These are phyloP conservation scores for Pentamera pediparva DNA, from an alignment of 53 echinoderm and acorn worm genomes.

Conservation along the genomic window DNA sequence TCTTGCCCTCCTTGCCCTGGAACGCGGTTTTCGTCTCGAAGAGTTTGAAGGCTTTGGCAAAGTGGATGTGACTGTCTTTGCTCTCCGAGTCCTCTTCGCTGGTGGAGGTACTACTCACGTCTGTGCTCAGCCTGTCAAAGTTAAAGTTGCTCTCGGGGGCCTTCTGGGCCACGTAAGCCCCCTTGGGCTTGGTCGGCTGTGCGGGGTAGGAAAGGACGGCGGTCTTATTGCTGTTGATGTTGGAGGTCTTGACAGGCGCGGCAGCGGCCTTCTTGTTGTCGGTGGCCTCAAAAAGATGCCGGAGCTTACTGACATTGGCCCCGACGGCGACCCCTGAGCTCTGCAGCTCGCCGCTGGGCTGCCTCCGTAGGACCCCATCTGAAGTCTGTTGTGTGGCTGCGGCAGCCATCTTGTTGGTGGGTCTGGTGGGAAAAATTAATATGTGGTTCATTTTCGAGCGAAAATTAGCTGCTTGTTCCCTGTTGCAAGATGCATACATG, in stretches of 20 bases:
- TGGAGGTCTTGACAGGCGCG: not conserved
- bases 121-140: conserved; percentile 26
- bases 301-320: conserved; percentile 64
- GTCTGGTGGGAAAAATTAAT: too few species aligned
- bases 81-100: conserved; percentile 29
- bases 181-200: not conserved
- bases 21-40: conserved; percentile 29
- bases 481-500: too few species aligned
- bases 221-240: conserved; percentile 24
- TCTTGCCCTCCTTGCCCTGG: not conserved
- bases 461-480: too few species aligned
- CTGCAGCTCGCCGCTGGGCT: conserved; percentile 40
- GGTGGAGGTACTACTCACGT: conserved; percentile 25
- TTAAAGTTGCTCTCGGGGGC: conserved; percentile 22
- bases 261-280: conserved; percentile 6
- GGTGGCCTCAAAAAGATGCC: conserved; percentile 56
- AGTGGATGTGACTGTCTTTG: conserved; percentile 22
- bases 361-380: conserved; percentile 16
- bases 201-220: not conserved
- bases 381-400: conserved; percentile 19
- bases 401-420: conserved; percentile 28
- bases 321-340: conserved; percentile 41
- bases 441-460: too few species aligned
- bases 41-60: conserved; percentile 25
- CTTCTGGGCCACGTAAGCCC: not conserved